Percentiles rank a stretch among this genome's conserved stretches.
phyloP scores from a whole-genome alignment of 2,888 invertebrate genomes.

The Agriotes lineatus region DNA sequence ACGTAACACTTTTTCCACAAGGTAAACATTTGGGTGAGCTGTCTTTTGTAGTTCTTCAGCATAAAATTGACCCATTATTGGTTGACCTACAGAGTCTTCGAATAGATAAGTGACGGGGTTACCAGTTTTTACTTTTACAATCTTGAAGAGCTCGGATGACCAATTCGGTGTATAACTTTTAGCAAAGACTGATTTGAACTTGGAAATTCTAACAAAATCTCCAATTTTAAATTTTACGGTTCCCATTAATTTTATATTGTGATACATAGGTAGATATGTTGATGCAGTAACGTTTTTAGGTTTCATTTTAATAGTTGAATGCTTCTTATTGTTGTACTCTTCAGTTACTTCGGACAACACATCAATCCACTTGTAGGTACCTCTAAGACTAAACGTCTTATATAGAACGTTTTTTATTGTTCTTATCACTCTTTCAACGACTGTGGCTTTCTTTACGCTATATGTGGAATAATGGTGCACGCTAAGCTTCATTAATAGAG shows the following conservation, averaged over 20 bases:
- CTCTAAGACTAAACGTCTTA: constrained; percentile 20
- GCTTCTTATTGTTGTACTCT: constrained; percentile 57
- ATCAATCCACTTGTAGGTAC: constrained; percentile 50
- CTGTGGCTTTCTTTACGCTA: constrained; percentile 44
- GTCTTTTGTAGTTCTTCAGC: constrained; percentile 50
- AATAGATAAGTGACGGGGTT: constrained; percentile 56
- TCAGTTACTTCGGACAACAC: constrained; percentile 38
- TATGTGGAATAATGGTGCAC: constrained; percentile 47
- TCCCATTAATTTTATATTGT: constrained; percentile 49
- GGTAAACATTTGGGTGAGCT: constrained; percentile 51
- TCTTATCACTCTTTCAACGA: constrained; percentile 37
- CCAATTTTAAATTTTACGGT: constrained; percentile 51
- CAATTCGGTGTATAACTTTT: constrained; percentile 60
- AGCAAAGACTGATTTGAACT: constrained; percentile 54
- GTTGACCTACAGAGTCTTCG: constrained; percentile 49
- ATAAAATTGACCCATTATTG: constrained; percentile 54
- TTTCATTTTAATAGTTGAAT: constrained; percentile 58
- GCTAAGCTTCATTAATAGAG: constrained; percentile 50
- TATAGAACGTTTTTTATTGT: constrained; percentile 20
- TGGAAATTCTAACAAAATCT: constrained; percentile 57
- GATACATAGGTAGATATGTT: constrained; percentile 38
- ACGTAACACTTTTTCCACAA: constrained; percentile 56
- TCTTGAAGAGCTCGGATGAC: constrained; percentile 58
- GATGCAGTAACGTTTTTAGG: constrained; percentile 39
- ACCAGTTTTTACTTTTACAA: constrained; percentile 53